Evolutionary conservation across 2,888 invertebrate genomes (phyloP).

Genomic region (Graphium colonna): DNA sequence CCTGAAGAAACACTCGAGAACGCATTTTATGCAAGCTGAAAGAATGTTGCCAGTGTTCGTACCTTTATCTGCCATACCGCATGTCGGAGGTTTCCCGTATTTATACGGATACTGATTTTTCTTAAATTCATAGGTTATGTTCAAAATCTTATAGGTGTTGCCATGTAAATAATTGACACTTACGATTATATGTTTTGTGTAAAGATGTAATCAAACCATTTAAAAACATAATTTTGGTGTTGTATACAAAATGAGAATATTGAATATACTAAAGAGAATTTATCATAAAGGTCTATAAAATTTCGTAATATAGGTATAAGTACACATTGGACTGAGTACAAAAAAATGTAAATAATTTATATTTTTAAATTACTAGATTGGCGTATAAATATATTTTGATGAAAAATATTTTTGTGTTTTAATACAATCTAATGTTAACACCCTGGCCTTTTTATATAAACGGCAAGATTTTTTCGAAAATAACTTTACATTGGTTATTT

Average conservation of each 20-base stretch:
- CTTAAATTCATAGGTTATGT: not conserved
- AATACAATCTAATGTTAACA: not conserved
- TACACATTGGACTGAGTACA: constrained; percentile 14
- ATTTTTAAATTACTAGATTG: not conserved
- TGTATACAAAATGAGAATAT: constrained; percentile 7
- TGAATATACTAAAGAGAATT: constrained; percentile 14
- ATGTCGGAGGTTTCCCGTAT: constrained; percentile 67
- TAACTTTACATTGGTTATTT: not conserved
- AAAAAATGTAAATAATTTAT: constrained; percentile 3
- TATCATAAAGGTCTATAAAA: constrained; percentile 1
- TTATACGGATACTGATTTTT: constrained; percentile 75
- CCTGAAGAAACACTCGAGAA: constrained; percentile 94
- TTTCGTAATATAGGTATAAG: not conserved
- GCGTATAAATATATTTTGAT: constrained; percentile 1
- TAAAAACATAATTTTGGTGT: not conserved
- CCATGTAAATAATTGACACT: too few relatives aligned
- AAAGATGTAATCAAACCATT: not conserved
- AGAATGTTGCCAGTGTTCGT: constrained; percentile 82
- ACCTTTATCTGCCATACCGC: constrained; percentile 76
- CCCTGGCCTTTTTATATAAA: not conserved
- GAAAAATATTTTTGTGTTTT: not conserved
- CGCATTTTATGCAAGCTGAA: constrained; percentile 84
- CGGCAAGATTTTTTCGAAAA: too few relatives aligned
- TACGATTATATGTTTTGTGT: not conserved
- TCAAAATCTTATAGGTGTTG: too few relatives aligned